These are phyloP conservation scores for Notospermus geniculatus DNA, from an alignment of 1,140 invertebrate genomes.

Conservation along the genomic window DNA sequence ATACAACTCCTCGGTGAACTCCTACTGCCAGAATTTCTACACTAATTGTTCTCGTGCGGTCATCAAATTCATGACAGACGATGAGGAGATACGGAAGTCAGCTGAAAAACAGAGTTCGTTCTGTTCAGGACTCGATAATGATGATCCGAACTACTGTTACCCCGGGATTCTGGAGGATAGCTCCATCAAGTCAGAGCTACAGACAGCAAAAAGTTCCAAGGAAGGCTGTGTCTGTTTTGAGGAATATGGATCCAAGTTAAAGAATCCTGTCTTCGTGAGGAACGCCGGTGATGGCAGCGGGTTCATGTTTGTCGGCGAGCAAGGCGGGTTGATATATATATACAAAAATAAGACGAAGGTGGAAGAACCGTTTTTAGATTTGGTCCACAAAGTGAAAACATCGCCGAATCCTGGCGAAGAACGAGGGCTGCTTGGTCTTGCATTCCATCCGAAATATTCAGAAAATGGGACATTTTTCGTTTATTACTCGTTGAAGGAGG, in stretches of 20 bases:
- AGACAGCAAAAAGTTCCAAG: slow-evolving; percentile 23
- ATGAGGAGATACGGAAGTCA: slow-evolving; percentile 12
- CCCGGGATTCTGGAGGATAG: slow-evolving; percentile 38
- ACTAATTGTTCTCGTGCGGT: slow-evolving; percentile 27
- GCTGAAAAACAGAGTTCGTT: slow-evolving; percentile 23
- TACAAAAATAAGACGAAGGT: slow-evolving; percentile 30
- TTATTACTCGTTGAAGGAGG: slow-evolving; percentile 37
- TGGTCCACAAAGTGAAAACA: slow-evolving; percentile 21
- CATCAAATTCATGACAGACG: slow-evolving; percentile 27
- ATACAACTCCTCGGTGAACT: slow-evolving; percentile 36
- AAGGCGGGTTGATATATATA: slow-evolving; percentile 37
- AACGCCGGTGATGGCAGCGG: slow-evolving; percentile 38
- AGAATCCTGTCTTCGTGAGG: slow-evolving; percentile 39
- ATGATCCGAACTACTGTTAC: slow-evolving; percentile 47
- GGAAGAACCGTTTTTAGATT: slow-evolving; percentile 33
- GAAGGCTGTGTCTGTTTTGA: slow-evolving; percentile 49
- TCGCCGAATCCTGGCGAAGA: slow-evolving; percentile 36
- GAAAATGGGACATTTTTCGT: slow-evolving; percentile 43
- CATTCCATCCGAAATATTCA: slow-evolving; percentile 46
- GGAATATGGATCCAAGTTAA: slow-evolving; percentile 25
- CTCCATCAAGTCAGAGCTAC: slow-evolving; percentile 29
- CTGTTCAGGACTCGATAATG: slow-evolving; percentile 29
- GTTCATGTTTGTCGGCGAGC: slow-evolving; percentile 45
- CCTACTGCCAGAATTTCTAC: slow-evolving; percentile 35
- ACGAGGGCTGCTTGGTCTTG: slow-evolving; percentile 44